Conservation (phyloP, 2,888 invertebrate genomes). For the Lumbricus terrestris region DNA sequence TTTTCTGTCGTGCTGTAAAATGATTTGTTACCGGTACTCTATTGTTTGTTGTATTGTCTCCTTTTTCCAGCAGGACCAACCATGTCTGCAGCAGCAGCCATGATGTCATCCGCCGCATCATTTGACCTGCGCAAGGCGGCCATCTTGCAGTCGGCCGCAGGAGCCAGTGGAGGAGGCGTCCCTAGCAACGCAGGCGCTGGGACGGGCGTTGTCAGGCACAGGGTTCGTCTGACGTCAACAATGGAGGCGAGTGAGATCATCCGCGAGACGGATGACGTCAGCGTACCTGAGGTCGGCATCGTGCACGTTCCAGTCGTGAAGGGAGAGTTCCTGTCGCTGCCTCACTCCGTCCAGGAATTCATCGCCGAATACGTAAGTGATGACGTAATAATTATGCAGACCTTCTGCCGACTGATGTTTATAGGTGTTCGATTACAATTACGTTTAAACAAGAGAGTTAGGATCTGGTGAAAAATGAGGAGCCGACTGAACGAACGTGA, state of each 20-base stretch:
- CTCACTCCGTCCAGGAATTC: conserved; percentile 58
- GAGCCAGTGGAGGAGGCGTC: not conserved
- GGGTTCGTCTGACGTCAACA: not conserved
- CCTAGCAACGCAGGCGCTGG: not conserved
- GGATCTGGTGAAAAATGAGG: not conserved
- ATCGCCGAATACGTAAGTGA: conserved; percentile 57
- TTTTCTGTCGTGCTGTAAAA: not conserved
- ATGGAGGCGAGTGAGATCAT: conserved; percentile 29
- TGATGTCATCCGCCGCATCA: not conserved
- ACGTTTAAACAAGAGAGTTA: not conserved
- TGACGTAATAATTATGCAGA: not conserved
- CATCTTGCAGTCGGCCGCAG: not conserved
- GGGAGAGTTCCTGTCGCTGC: conserved; percentile 60
- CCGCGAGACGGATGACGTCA: conserved; percentile 26
- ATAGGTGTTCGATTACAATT: not conserved
- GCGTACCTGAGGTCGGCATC: conserved; percentile 41
- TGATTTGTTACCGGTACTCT: too few species aligned
- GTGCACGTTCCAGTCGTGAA: conserved; percentile 59
- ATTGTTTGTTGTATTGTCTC: not conserved
- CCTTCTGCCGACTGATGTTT: too few species aligned
- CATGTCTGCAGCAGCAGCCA: not conserved
- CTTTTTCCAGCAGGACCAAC: too few species aligned
- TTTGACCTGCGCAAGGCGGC: not conserved
- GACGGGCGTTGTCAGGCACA: not conserved
- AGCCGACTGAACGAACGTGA: not conserved